A percentile compares a stretch with the other conserved stretches of the same genome.
Evolutionary conservation across 2,888 invertebrate genomes (phyloP).

Genomic region (Agrilus biguttatus): DNA sequence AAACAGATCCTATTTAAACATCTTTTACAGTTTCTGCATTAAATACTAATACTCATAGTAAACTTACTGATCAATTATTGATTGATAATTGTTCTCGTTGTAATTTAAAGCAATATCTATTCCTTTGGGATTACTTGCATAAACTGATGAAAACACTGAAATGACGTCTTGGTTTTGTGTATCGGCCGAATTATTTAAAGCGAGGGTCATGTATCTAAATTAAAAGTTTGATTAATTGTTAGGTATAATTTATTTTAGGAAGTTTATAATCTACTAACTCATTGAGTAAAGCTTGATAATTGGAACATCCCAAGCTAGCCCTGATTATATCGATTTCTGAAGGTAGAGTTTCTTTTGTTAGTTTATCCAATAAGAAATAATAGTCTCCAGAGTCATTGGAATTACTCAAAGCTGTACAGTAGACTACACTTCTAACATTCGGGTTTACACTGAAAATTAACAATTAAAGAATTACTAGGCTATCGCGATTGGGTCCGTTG

Average conservation of each 20-base stretch:
- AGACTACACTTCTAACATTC: slow-evolving; percentile 55
- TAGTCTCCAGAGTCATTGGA: slow-evolving; percentile 37
- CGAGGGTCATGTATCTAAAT: slow-evolving; percentile 19
- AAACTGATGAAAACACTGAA: slow-evolving; percentile 33
- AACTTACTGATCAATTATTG: slow-evolving; percentile 2
- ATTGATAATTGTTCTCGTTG: slow-evolving; percentile 26
- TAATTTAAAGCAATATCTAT: slow-evolving; percentile 37
- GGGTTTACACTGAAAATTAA: slow-evolving; percentile 35
- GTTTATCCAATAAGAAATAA: slow-evolving; percentile 42
- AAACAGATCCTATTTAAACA: too few relatives aligned
- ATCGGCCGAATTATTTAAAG: slow-evolving; percentile 12
- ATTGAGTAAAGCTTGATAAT: slow-evolving; percentile 36
- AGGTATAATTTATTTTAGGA: too few relatives aligned
- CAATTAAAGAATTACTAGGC: not conserved
- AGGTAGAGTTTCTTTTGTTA: slow-evolving; percentile 44
- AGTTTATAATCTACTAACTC: slow-evolving; percentile 28
- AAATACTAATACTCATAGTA: too few relatives aligned
- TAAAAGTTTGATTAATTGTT: not conserved
- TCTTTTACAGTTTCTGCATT: not conserved
- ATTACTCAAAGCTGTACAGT: slow-evolving; percentile 55
- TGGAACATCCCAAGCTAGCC: slow-evolving; percentile 52
- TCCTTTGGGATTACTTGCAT: slow-evolving; percentile 39
- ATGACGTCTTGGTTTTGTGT: slow-evolving; percentile 35
- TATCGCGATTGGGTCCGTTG: too few relatives aligned
- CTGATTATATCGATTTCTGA: slow-evolving; percentile 55